These are phyloP conservation scores for Cinclus mexicanus DNA, from an alignment of 2,113 vertebrate genomes.

Conservation along the genomic window DNA sequence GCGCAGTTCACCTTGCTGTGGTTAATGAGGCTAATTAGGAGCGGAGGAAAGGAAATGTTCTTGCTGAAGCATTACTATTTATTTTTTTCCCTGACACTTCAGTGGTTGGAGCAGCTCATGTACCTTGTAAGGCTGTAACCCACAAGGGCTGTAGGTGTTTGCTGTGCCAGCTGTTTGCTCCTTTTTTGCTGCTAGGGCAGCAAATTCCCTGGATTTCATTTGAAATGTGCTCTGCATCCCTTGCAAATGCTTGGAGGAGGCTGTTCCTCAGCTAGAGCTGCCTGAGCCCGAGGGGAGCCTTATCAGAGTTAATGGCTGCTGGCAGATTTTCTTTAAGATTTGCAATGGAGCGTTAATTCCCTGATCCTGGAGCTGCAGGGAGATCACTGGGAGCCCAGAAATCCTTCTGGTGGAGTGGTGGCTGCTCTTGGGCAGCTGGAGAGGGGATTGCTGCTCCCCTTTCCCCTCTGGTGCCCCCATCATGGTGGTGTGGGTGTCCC, in stretches of 20 bases:
- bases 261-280: neutral
- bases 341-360: neutral
- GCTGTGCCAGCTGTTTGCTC: neutral
- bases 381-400: neutral
- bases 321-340: neutral
- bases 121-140: neutral
- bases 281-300: neutral
- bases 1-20: neutral
- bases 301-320: neutral
- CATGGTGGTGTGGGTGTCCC: fast-evolving
- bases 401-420: neutral
- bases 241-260: neutral
- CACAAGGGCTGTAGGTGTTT: fast-evolving
- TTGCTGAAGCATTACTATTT: neutral
- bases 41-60: neutral
- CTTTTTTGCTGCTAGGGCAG: neutral
- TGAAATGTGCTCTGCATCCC: neutral
- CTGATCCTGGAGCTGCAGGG: neutral
- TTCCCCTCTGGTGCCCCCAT: neutral
- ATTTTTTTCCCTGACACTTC: neutral
- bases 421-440: neutral
- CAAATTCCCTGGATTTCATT: neutral
- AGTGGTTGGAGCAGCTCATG: neutral
- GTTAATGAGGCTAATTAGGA: neutral
- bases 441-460: neutral